phyloP scores from a whole-genome alignment of 2,888 invertebrate genomes.

The Augochlorella aurata region DNA sequence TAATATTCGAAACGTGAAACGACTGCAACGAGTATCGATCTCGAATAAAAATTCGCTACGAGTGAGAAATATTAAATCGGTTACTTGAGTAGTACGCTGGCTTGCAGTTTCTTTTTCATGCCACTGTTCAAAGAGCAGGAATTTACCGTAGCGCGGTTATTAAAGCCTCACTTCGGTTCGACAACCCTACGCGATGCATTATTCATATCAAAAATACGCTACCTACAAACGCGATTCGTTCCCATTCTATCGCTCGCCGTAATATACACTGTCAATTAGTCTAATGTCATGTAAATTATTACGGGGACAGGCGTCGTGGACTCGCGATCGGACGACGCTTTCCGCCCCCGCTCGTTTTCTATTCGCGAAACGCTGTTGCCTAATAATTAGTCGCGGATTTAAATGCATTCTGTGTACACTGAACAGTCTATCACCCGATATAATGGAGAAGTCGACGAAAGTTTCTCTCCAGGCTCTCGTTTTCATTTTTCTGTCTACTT shows the following conservation, averaged over 20 bases:
- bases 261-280: background rate
- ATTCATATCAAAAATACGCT: conserved; percentile 41
- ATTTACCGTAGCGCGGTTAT: conserved; percentile 4
- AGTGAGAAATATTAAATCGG: background rate
- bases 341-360: background rate
- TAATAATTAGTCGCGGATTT: conserved; percentile 3
- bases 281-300: conserved; percentile 1
- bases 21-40: background rate
- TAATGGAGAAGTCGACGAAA: background rate
- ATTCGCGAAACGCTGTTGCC: background rate
- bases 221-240: conserved; percentile 20
- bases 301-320: background rate
- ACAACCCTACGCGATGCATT: conserved; percentile 39
- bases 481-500: background rate
- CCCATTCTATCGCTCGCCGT: background rate
- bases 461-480: background rate
- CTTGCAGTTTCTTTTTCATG: background rate
- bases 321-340: background rate
- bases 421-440: background rate
- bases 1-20: background rate
- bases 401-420: background rate
- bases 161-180: conserved; percentile 2
- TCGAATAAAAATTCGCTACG: background rate
- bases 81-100: background rate
- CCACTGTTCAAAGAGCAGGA: background rate